A percentile compares a stretch with the other conserved stretches of the same genome.
Conservation (phyloP, 2,113 vertebrate genomes). For the Prunella himalayana region DNA sequence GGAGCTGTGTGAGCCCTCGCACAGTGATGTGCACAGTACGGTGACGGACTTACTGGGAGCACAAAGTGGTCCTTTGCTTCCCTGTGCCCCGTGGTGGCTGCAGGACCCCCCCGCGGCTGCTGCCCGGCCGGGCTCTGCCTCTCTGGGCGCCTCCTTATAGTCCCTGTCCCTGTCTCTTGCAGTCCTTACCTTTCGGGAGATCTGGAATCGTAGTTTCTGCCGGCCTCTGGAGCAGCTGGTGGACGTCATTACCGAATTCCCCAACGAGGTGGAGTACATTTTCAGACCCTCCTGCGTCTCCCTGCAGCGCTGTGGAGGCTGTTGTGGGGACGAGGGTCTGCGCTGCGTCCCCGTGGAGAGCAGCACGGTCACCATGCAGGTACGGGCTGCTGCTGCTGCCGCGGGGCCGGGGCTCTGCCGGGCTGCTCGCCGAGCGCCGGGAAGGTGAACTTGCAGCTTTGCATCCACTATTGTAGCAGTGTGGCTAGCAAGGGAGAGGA, state of each 20-base stretch:
- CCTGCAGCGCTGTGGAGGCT: constrained; percentile 88
- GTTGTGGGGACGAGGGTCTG: constrained; percentile 89
- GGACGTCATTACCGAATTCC: constrained; percentile 85
- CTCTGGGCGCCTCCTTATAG: not conserved
- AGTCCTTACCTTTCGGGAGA: constrained; percentile 90
- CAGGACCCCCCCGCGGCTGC: not conserved
- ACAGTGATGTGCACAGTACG: not conserved
- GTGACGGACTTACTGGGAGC: not conserved
- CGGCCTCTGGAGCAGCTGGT: constrained; percentile 89
- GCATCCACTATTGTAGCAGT: not conserved
- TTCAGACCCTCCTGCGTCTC: constrained; percentile 91
- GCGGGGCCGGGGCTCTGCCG: fast-evolving
- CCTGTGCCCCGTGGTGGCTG: not conserved
- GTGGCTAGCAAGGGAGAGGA: not conserved
- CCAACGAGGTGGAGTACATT: constrained; percentile 86
- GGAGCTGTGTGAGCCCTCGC: not conserved
- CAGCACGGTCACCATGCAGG: constrained; percentile 89
- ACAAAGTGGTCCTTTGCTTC: not conserved
- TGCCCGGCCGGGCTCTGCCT: not conserved
- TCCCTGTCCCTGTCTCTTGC: not conserved
- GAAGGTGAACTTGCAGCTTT: not conserved
- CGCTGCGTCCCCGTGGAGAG: constrained; percentile 82
- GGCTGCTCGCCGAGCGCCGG: fast-evolving
- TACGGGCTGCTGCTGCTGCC: not conserved
- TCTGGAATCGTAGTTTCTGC: constrained; percentile 93